Evolutionary conservation across 2,797 vertebrate species (phyloP).

Genomic region (Mormyrus hasselquistii): DNA sequence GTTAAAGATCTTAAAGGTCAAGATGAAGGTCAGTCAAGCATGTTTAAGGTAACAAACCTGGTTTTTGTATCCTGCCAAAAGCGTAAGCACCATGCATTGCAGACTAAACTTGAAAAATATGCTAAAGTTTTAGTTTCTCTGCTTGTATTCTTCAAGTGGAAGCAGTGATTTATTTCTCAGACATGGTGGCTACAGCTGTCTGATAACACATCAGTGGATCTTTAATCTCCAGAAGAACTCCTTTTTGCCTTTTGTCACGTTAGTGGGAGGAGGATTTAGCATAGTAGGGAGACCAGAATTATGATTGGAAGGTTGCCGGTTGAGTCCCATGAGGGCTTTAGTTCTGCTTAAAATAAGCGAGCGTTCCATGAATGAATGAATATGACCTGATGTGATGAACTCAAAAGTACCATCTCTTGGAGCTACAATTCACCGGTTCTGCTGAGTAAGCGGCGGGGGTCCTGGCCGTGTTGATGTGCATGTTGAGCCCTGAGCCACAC

Average conservation of each 20-base stretch:
- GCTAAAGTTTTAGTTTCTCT: background rate
- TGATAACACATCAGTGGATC: background rate
- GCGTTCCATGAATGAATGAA: background rate
- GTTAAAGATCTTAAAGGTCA: conserved; percentile 96
- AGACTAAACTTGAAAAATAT: background rate
- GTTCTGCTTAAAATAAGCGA: background rate
- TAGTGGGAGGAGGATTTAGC: background rate
- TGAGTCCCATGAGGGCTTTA: background rate
- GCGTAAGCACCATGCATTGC: background rate
- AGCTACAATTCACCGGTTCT: background rate
- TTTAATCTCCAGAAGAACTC: conserved; percentile 12
- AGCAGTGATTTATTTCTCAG: background rate
- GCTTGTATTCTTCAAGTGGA: background rate
- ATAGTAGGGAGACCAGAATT: background rate
- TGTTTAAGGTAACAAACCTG: conserved; percentile 92
- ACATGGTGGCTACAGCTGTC: conserved; percentile 1
- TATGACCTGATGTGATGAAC: background rate
- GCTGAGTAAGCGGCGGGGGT: background rate
- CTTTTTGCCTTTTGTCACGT: background rate
- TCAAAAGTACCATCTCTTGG: background rate
- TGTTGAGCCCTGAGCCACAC: background rate
- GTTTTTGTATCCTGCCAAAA: conserved; percentile 90
- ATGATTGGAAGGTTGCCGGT: background rate
- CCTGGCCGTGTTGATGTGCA: background rate
- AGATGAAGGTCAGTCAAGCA: conserved; percentile 98